Evolutionary conservation across 2,113 vertebrate genomes (phyloP), one percentile per base, ranked within the genome.

Genomic region (Salvelinus fontinalis): DNA sequence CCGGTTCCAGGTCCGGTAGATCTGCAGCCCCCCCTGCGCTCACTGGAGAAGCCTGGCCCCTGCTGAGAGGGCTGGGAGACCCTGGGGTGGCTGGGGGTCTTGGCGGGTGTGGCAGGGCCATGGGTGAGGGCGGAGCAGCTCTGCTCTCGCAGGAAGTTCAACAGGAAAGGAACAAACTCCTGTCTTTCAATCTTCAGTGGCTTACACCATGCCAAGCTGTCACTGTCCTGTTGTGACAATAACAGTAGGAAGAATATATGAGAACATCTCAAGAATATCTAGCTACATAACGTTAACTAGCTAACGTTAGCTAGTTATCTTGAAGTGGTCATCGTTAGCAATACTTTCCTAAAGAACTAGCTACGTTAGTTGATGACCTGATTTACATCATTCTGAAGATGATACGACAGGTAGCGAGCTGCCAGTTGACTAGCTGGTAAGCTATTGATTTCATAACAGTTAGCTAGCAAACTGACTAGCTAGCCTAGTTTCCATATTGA

Each of bases 101-200:
- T 97, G 80, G 96, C 97, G 5, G 98, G 98, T 0, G 97, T 98
- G 54, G 96, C 89, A 0, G 96, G 97, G 3, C 96, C 97, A 86
- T 98, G 95, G 64, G 95, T 95, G 49, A 99, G 91, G 54, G 96
- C 93, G 69, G 94, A 95, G 82, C 95, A 94, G 86, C 96, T 97
- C 87, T 99, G 97, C 73, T 99, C 97, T 78, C 96, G 92, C 83
- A 99, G 92, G 89, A 98, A 99, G 86, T 99, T 98, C 22, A 99
- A 89, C 71, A 99, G 90, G 85, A 97, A 99, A 75, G 96, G 94
- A 79, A 98, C 96, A 89, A 99, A 99, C 79, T 98, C 96, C 71
- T 96, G 95, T 81, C 93, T 95, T 80, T 94, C 93, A 0, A 95
- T 89, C 7, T 87, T 82, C n/a, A 88, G 86, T 4, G 87, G 79